Percentiles rank a stretch among this genome's conserved stretches.
Evolutionary conservation across 2,888 invertebrate genomes (phyloP).

Genomic region (Omphaloscelis lunosa): DNA sequence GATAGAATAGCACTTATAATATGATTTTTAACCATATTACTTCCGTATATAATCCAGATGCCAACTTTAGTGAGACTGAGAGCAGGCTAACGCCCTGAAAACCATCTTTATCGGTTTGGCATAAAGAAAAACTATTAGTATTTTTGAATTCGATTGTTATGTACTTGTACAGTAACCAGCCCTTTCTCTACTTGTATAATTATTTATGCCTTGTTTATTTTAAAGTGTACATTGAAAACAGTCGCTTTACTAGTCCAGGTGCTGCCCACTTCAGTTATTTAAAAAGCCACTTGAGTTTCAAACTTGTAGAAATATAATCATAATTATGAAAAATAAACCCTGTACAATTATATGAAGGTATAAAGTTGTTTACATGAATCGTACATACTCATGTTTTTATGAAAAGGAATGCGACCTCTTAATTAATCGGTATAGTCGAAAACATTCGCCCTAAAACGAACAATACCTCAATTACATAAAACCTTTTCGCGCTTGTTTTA

Average conservation of each 20-base stretch:
- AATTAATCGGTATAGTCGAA: constrained; percentile 55
- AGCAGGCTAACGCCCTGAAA: background rate
- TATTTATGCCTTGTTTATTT: constrained; percentile 61
- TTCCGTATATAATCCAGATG: background rate
- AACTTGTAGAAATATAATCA: constrained; percentile 64
- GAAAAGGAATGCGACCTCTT: constrained; percentile 55
- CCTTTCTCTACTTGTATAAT: constrained; percentile 8
- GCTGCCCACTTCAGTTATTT: constrained; percentile 66
- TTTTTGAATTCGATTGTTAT: background rate
- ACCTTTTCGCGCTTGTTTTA: constrained; percentile 62
- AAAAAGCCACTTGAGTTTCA: constrained; percentile 68
- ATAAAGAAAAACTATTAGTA: background rate
- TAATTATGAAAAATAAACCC: constrained; percentile 45
- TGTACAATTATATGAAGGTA: constrained; percentile 6
- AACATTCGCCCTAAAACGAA: constrained; percentile 58
- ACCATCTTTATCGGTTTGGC: background rate
- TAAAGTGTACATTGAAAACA: constrained; percentile 56
- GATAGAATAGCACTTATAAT: background rate
- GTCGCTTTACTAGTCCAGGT: constrained; percentile 69
- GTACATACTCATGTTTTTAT: constrained; percentile 15
- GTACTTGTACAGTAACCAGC: background rate
- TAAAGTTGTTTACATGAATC: background rate
- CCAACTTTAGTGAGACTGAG: background rate
- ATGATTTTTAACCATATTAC: background rate
- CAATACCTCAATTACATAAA: constrained; percentile 39